Base-by-base conservation (phyloP, 2,888 invertebrate species). In the Formica aserva region DNA sequence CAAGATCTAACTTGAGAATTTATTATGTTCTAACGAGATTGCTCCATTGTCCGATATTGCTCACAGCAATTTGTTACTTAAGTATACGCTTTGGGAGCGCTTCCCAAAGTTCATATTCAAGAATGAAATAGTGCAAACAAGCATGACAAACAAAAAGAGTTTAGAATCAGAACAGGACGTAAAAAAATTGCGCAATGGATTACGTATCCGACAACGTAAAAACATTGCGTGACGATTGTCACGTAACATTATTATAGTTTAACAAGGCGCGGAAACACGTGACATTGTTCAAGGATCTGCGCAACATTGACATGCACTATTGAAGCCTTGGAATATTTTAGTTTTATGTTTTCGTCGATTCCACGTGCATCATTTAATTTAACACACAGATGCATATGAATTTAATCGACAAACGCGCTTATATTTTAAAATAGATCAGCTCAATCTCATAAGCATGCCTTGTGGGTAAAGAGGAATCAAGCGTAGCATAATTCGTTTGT, bases 21-120 rank as follows among this genome's bases (percentile, higher is more conserved):
- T 55, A 86, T 86, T 86, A 81, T 71, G 76, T 22, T 15, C 57
- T 72, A 84, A 84, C 35, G 60, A 74, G 82, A 86, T 86, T 86
- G 86, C 81, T 69, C 63, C 38, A 55, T 41, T 38, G 62, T 66
- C 48, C 74, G 48, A 67, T 77, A 86, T 84, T 72, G 60, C 45
- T 78, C 18, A 22, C 4, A 72, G 60, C 45, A 72, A 72, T 78
- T 72, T 60, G 32, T 78, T 60, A 45, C 45, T 45, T 72, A 80
- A 60, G 45, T 60, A 60, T 48, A 78, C 22, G 41, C 8, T 45
- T 71, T 32, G n/a, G 18, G 18, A 32, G 32, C 13, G 22, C 22
- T 78, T 60, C 9, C 8, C 32, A 45, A 72, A 60, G 26, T 60
- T n/a, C n/a, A n/a, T n/a, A 41, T 69, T 41, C 41, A 29, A 32